A percentile compares a stretch with the other conserved stretches of the same genome.
These are phyloP conservation scores for Xestobium rufovillosum DNA, from an alignment of 2,888 invertebrate genomes.

Conservation along the genomic window DNA sequence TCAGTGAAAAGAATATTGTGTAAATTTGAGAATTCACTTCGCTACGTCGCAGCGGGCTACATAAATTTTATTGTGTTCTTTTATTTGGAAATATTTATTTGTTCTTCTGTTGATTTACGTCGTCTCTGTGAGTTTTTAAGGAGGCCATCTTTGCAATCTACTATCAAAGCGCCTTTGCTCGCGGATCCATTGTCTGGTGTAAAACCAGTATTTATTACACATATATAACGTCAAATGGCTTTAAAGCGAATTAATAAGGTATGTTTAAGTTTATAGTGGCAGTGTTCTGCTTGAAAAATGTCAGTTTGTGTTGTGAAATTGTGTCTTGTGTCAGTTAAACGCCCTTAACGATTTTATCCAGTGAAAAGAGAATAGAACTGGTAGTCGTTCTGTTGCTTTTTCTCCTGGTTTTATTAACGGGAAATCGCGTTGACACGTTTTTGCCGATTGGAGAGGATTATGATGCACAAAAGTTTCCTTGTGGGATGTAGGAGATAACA, in stretches of 20 bases:
- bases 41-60: constrained; percentile 19
- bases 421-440: too few species aligned
- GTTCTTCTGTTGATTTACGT: constrained; percentile 53
- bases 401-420: background rate
- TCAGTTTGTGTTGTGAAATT: constrained; percentile 22
- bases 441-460: too few species aligned
- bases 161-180: constrained; percentile 80
- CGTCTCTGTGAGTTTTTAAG: constrained; percentile 69
- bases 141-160: constrained; percentile 81
- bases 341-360: constrained; percentile 53
- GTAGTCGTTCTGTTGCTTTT: constrained; percentile 38
- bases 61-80: constrained; percentile 19
- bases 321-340: constrained; percentile 39
- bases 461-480: too few species aligned
- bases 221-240: constrained; percentile 74
- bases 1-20: constrained; percentile 22
- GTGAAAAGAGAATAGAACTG: constrained; percentile 60
- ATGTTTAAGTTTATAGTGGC: constrained; percentile 46
- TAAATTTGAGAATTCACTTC: constrained; percentile 20
- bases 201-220: constrained; percentile 67
- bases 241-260: constrained; percentile 97
- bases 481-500: too few species aligned
- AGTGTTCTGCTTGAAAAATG: constrained; percentile 24
- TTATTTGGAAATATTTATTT: constrained; percentile 22
- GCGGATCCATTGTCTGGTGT: constrained; percentile 76